A percentile compares a stretch with the other conserved stretches of the same genome.
These are phyloP conservation scores for Polypterus senegalus DNA, from an alignment of 2,113 vertebrate genomes.

Conservation along the genomic window DNA sequence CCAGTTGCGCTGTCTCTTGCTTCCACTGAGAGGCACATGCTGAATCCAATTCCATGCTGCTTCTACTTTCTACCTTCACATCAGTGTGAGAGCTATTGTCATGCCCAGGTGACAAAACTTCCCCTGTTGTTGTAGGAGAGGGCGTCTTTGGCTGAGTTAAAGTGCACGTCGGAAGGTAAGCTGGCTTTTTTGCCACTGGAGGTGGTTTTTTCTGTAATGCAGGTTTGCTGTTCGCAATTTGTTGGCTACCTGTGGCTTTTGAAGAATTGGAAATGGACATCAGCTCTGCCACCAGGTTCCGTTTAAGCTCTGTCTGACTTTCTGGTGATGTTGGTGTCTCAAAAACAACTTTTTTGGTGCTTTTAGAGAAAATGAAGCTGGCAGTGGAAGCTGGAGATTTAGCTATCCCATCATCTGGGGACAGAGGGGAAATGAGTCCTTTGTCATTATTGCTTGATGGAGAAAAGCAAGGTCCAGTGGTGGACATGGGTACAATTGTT, in stretches of 20 bases:
- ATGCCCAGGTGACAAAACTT: constrained; percentile 3
- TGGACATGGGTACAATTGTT: constrained; percentile 24
- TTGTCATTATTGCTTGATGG: not conserved
- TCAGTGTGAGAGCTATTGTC: not conserved
- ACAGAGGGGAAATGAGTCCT: constrained; percentile 22
- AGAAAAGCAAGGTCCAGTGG: not conserved
- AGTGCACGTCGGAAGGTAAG: constrained; percentile 22
- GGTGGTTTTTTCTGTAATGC: constrained; percentile 58
- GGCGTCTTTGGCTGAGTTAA: constrained; percentile 8
- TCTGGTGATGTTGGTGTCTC: constrained; percentile 49
- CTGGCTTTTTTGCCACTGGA: constrained; percentile 81
- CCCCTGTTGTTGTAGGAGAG: constrained; percentile 20
- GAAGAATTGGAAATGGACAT: constrained; percentile 51
- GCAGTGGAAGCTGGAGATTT: constrained; percentile 70
- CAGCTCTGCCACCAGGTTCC: constrained; percentile 58
- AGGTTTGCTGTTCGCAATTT: not conserved
- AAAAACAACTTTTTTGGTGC: constrained; percentile 59
- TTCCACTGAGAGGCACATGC: constrained; percentile 19
- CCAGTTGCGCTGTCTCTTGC: constrained; percentile 27
- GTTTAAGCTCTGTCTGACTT: constrained; percentile 47
- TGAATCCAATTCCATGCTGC: constrained; percentile 26
- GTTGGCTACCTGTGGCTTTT: not conserved
- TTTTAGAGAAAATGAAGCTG: constrained; percentile 89
- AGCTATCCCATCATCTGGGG: constrained; percentile 30
- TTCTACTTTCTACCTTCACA: constrained; percentile 25